Base-by-base conservation (phyloP, 2,888 invertebrate genomes). In the Troides helena region DNA sequence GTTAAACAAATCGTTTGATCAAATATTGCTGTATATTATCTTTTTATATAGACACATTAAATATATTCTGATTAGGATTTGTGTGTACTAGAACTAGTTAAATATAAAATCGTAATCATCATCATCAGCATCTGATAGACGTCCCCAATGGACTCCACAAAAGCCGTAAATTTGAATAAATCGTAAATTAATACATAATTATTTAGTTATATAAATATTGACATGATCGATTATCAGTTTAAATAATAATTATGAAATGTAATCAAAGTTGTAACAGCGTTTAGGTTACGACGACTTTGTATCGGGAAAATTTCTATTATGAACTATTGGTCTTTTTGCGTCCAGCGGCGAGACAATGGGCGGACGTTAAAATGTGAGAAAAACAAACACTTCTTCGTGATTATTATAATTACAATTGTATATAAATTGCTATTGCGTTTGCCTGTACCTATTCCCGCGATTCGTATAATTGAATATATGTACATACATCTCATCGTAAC, bases 361-460 rank as follows among this genome's bases (percentile, higher is more conserved):
- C 90, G 90, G 88, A 88, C 84, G 85, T 85, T 75, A 75, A 81
- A 84, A 85, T 87, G 84, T 85, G 85, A 85, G 81, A 85, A 85
- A 81, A 81, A 78, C 75, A 78, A 78, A 80, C 80, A 76, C 74
- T 74, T 76, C 74, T 75, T 74, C 72, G 74, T 62, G 58, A 70
- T 78, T 74, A 77, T 76, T 76, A 74, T 71, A 73, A 75, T 74
- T 74, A 75, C 75, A 76, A 74, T 77, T 71, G 72, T 74, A 76
- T 76, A 74, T 70, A 77, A 77, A 76, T 74, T 74, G 74, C 73
- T 69, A 74, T 75, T 74, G 76, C 75, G 74, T 76, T 74, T 73
- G 69, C 43, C 39, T 36, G 50, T 66, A 70, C 39, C 43, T 66
- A 66, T 59, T 66, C 66, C 63, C 62, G 70, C 70, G 59, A 74